Percentiles rank a stretch among this genome's conserved stretches.
phyloP scores from a whole-genome alignment of 2,888 invertebrate genomes.

The Drosophila mercatorum region DNA sequence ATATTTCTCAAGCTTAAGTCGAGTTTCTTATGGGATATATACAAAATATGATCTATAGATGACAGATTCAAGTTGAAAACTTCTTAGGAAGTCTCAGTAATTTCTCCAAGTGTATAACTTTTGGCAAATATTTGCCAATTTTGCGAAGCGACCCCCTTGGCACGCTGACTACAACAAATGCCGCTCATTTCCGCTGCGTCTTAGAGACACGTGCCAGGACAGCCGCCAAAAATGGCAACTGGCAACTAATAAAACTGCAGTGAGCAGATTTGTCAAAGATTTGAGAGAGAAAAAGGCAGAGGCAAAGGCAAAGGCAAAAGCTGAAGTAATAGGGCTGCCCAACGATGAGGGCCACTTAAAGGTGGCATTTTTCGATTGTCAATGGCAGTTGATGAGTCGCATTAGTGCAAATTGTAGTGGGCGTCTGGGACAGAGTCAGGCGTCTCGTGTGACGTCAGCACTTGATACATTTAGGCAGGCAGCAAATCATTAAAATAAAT shows the following conservation, averaged over 20 bases:
- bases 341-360: constrained; percentile 61
- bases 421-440: constrained; percentile 49
- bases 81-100: neutral
- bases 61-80: too few species aligned
- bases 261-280: constrained; percentile 70
- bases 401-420: constrained; percentile 76
- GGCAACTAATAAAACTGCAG: constrained; percentile 75
- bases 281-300: constrained; percentile 28
- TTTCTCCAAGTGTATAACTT: constrained; percentile 52
- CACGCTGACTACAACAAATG: constrained; percentile 52
- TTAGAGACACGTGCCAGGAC: constrained; percentile 67
- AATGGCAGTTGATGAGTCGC: constrained; percentile 67
- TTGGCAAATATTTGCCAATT: constrained; percentile 55
- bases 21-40: too few species aligned
- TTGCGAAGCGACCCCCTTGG: constrained; percentile 38
- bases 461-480: constrained; percentile 58
- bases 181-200: constrained; percentile 68
- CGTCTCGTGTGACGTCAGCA: constrained; percentile 41
- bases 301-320: constrained; percentile 23
- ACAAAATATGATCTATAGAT: too few species aligned
- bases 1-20: too few species aligned
- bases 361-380: constrained; percentile 55
- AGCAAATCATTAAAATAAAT: constrained; percentile 65
- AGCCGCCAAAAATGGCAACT: constrained; percentile 37
- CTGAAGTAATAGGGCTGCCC: constrained; percentile 9